Evolutionary conservation across 2,113 vertebrate genomes (phyloP), one percentile per base, ranked within the genome.

Genomic region (Jacana jacana): DNA sequence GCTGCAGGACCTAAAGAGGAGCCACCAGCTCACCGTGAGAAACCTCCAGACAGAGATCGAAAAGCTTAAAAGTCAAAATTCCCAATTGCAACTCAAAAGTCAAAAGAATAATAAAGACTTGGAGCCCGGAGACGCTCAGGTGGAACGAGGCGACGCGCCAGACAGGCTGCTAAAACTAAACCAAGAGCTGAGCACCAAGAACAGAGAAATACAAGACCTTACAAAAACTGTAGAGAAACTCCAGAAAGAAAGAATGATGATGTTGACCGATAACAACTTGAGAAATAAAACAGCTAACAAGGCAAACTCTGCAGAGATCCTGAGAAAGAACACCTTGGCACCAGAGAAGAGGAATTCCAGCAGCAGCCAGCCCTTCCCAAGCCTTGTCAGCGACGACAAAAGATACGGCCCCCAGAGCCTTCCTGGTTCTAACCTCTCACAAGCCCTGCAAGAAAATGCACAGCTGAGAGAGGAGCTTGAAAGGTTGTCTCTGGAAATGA

Each of bases 151-250:
- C 7, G 97, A 97, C 37, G 42, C 96, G 5, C 98, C 98, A 35
- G 91, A 97, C 30, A 98, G 96, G 52, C 86, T 99, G 24, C 97
- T 98, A 42, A 98, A 98, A 64, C 97, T 99, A 51, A 99, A 98
- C 73, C 98, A 99, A 70, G 99, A 99, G 65, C 96, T 99, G 33
- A 86, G 97, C 12, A 81, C 96, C 11, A 99, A 99, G 97, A 98
- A 96, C 4, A 98, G 94, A 89, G 98, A 98, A 86, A 97, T 99
- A 86, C 98, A 99, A 91, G 98, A 99, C 64, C 98, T 99, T 86
- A 98, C 97, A 17, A 98, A 98, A 96, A 99, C 98, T 1, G 98
- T 99, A 52, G 99, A 99, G 75, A 98, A 98, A 16, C 98, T 99
- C 94, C 99, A 99, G 84, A 99, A 95, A 92, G 99, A 99, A 94